phyloP scores from a whole-genome alignment of 2,113 vertebrate species.

The Ahaetulla prasina region DNA sequence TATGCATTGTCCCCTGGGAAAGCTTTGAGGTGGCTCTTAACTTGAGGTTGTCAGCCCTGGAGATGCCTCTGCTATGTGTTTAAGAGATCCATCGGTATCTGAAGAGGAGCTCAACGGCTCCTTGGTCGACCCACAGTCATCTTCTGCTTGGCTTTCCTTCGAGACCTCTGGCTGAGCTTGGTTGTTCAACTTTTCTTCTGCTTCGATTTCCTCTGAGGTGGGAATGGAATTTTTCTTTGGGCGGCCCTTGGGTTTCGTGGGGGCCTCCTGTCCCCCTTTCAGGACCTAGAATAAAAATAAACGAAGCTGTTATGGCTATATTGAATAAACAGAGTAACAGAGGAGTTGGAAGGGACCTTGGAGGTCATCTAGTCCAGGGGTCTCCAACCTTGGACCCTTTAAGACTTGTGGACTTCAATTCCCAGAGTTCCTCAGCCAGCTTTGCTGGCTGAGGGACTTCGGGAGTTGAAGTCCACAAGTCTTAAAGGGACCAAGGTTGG shows the following conservation, averaged over 20 bases:
- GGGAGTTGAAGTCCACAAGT: too few relatives aligned
- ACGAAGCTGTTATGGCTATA: not conserved
- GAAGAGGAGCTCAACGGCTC: constrained; percentile 63
- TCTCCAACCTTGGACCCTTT: too few relatives aligned
- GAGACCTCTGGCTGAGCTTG: constrained; percentile 66
- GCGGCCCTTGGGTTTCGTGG: constrained; percentile 96
- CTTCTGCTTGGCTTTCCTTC: constrained; percentile 10
- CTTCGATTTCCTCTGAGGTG: constrained; percentile 94
- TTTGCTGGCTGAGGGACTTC: too few relatives aligned
- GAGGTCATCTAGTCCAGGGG: too few relatives aligned
- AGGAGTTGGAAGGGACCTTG: too few relatives aligned
- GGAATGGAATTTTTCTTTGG: constrained; percentile 99
- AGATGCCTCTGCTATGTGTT: constrained; percentile 43
- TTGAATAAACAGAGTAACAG: too few relatives aligned
- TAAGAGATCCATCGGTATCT: constrained; percentile 53
- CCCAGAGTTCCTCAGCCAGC: too few relatives aligned
- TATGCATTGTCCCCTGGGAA: constrained; percentile 40
- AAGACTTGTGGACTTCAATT: too few relatives aligned
- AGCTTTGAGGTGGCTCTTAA: constrained; percentile 51
- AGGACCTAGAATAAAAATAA: constrained; percentile 78
- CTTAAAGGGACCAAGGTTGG: too few relatives aligned
- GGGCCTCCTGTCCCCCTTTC: constrained; percentile 96
- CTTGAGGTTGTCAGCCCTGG: constrained; percentile 57
- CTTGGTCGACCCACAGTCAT: constrained; percentile 41
- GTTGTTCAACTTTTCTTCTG: constrained; percentile 84